A percentile compares a stretch with the other conserved stretches of the same genome.
Conservation (phyloP, 1,140 invertebrate genomes). For the Holotrichia oblita region DNA sequence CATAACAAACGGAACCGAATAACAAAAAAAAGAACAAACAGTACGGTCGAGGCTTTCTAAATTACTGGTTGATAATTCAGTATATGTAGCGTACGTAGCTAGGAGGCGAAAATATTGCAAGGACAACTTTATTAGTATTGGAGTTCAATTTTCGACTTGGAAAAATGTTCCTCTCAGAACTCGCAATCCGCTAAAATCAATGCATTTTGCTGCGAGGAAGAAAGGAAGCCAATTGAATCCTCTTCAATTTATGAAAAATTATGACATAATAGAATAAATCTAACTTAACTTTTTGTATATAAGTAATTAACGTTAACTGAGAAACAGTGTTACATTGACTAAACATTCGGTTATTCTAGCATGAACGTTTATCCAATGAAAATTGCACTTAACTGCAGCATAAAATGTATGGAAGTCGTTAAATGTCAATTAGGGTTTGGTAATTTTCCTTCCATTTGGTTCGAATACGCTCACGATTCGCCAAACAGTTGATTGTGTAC, state of each 20-base stretch:
- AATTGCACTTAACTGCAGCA: no score
- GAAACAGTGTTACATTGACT: no score
- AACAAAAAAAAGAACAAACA: not conserved
- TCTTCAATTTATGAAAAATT: not conserved
- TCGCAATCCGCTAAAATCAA: not conserved
- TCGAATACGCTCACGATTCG: no score
- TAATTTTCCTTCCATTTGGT: no score
- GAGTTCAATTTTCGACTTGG: not conserved
- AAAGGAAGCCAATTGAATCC: not conserved
- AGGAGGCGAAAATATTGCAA: not conserved
- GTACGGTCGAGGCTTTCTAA: not conserved
- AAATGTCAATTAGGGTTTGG: no score
- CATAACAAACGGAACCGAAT: not conserved
- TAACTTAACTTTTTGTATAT: not conserved
- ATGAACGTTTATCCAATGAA: no score
- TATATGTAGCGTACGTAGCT: not conserved
- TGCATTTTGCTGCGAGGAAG: no score
- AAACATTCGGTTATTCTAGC: no score
- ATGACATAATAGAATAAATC: not conserved
- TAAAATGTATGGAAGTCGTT: no score
- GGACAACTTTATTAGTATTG: not conserved
- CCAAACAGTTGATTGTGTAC: no score
- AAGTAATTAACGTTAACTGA: no score
- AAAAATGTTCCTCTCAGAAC: not conserved
- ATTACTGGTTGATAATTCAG: not conserved